A percentile compares a stretch with the other conserved stretches of the same genome.
Evolutionary conservation across 2,888 invertebrate genomes (phyloP).

Genomic region (Pandemis cinnamomeana): DNA sequence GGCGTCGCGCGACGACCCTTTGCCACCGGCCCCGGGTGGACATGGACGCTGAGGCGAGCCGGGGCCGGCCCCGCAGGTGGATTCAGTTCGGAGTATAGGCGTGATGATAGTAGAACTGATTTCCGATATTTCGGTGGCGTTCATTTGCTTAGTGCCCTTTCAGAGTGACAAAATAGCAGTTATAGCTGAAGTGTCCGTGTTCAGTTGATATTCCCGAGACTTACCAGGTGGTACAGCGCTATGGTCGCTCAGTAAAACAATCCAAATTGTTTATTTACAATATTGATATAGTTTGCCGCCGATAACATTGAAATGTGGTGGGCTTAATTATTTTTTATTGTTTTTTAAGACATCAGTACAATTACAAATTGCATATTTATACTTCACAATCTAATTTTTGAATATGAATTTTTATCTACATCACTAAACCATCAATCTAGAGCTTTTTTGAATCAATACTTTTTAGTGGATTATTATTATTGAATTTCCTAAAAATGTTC

Average conservation of each 20-base stretch:
- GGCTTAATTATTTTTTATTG: slow-evolving; percentile 70
- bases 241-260: slow-evolving; percentile 55
- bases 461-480: slow-evolving; percentile 53
- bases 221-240: slow-evolving; percentile 37
- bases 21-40: slow-evolving; percentile 67
- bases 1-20: slow-evolving; percentile 62
- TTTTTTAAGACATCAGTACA: slow-evolving; percentile 61
- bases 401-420: slow-evolving; percentile 61
- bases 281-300: slow-evolving; percentile 54
- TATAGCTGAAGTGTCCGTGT: slow-evolving; percentile 62
- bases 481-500: slow-evolving; percentile 57
- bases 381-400: slow-evolving; percentile 61
- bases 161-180: slow-evolving; percentile 63
- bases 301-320: slow-evolving; percentile 65
- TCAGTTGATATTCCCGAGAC: slow-evolving; percentile 66
- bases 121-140: slow-evolving; percentile 80
- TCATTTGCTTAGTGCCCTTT: slow-evolving; percentile 82
- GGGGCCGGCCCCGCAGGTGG: slow-evolving; percentile 62
- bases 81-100: slow-evolving; percentile 68
- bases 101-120: slow-evolving; percentile 74
- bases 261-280: slow-evolving; percentile 53
- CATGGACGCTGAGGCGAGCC: slow-evolving; percentile 73
- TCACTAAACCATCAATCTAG: slow-evolving; percentile 62
- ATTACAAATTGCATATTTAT: slow-evolving; percentile 54
- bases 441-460: slow-evolving; percentile 59